These are phyloP conservation scores for Sebastes itinus DNA, from an alignment of 2,797 vertebrate species.

Conservation along the genomic window DNA sequence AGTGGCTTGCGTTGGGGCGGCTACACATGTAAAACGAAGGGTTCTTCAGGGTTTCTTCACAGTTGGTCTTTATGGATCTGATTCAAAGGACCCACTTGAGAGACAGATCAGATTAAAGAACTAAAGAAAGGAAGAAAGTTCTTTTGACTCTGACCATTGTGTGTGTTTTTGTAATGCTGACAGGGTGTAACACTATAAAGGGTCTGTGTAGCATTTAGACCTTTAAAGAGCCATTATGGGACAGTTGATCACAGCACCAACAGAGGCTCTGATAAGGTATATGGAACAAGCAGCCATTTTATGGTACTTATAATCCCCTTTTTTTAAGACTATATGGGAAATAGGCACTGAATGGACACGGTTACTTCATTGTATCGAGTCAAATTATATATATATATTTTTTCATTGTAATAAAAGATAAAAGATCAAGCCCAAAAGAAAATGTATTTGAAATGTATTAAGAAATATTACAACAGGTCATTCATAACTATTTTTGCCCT, in stretches of 20 bases:
- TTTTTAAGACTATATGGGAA: not conserved
- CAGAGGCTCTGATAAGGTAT: not conserved
- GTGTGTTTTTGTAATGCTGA: conserved; percentile 8
- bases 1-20: not conserved
- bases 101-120: conserved; percentile 28
- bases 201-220: not conserved
- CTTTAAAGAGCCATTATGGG: conserved; percentile 1
- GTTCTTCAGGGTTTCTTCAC: conserved; percentile 16
- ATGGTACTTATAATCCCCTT: not conserved
- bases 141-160: not conserved
- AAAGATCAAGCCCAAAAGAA: not conserved
- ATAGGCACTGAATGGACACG: conserved; percentile 17
- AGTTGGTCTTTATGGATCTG: conserved; percentile 17
- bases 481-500: not conserved
- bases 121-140: conserved; percentile 1
- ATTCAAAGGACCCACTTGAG: conserved; percentile 3
- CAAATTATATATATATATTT: not conserved
- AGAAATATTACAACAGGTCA: not conserved
- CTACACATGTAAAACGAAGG: not conserved
- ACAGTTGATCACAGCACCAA: not conserved
- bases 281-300: not conserved
- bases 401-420: not conserved
- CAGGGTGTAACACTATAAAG: conserved; percentile 19
- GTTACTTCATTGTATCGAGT: conserved; percentile 8
- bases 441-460: conserved; percentile 7